Evolutionary conservation across 2,113 vertebrate species (phyloP).

Genomic region (Meriones unguiculatus): DNA sequence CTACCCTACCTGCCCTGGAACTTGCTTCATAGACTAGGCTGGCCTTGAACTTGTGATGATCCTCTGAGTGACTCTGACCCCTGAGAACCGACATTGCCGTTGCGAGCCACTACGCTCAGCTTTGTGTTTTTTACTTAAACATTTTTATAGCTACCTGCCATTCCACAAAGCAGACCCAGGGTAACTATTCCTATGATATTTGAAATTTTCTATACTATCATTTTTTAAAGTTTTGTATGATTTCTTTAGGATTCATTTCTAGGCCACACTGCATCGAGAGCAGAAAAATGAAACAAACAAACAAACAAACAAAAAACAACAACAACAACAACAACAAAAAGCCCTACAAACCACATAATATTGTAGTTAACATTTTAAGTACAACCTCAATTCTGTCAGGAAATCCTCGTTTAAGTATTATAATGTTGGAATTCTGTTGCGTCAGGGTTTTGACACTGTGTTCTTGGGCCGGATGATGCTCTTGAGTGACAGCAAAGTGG

Average conservation of each 20-base stretch:
- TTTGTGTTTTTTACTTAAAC: neutral
- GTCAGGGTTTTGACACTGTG: neutral
- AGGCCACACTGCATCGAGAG: neutral
- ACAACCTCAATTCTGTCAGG: neutral
- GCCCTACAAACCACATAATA: neutral
- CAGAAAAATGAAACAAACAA: neutral
- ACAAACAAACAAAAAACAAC: neutral
- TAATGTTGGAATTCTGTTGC: neutral
- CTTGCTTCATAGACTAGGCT: neutral
- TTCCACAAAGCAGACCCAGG: neutral
- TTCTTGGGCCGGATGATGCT: neutral
- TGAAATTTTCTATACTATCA: constrained; percentile 40
- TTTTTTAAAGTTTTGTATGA: neutral
- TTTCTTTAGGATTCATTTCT: constrained; percentile 39
- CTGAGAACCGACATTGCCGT: neutral
- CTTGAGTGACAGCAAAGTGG: neutral
- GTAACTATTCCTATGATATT: neutral
- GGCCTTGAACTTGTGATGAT: neutral
- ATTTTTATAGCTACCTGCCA: neutral
- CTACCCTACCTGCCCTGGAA: neutral
- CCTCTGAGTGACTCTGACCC: neutral
- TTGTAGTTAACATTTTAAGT: neutral
- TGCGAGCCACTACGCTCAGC: neutral
- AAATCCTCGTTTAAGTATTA: neutral
- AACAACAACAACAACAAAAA: neutral